Conservation (phyloP, 1,140 invertebrate species). For the Diabrotica virgifera region DNA sequence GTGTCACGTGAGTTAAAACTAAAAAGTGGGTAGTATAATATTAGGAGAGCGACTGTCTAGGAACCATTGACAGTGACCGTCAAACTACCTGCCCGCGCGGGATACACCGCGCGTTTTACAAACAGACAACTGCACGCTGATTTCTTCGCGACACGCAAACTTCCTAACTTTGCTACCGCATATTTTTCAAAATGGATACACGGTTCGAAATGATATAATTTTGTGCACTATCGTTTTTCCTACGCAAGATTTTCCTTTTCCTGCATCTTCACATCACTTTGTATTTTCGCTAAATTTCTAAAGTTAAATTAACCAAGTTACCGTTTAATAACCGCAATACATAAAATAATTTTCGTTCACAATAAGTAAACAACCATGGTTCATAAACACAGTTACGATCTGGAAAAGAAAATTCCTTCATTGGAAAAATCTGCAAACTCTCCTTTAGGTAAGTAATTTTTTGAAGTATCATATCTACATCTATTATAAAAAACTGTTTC, state of each 20-base stretch:
- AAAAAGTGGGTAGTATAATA: not conserved
- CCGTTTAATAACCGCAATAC: no score
- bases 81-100: conserved; percentile 4
- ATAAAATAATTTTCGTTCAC: no score
- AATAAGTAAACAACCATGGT: not conserved
- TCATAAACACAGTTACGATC: conserved; percentile 7
- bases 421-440: not conserved
- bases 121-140: not conserved
- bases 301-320: not conserved
- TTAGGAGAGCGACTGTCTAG: not conserved
- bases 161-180: not conserved
- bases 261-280: not conserved
- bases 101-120: not conserved
- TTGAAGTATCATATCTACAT: not conserved
- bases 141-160: not conserved
- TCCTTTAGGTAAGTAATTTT: conserved; percentile 9
- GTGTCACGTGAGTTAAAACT: conserved; percentile 6
- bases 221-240: no score
- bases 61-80: conserved; percentile 4
- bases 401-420: conserved; percentile 10
- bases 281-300: not conserved
- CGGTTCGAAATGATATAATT: not conserved
- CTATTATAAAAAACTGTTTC: no score
- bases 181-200: not conserved
- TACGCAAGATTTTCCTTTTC: not conserved